phyloP scores from a whole-genome alignment of 92 coral and sea anemone species.

The Chrysogorgia sp. region DNA sequence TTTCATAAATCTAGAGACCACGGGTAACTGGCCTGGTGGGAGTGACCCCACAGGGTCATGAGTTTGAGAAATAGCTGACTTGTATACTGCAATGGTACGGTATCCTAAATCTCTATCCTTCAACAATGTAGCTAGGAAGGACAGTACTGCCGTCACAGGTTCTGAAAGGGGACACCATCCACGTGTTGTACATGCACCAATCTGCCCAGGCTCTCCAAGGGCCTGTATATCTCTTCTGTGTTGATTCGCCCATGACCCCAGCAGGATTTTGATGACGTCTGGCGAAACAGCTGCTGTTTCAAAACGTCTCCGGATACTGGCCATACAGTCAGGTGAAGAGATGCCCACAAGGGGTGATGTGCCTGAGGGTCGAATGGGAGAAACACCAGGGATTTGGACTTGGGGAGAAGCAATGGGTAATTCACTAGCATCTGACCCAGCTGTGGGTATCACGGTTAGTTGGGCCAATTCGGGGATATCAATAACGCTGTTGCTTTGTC shows the following conservation, averaged over 20 bases:
- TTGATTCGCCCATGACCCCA: conserved; percentile 42
- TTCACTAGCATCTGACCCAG: conserved; percentile 45
- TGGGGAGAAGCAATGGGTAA: conserved; percentile 49
- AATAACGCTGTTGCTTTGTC: conserved; percentile 59
- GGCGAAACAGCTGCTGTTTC: conserved; percentile 42
- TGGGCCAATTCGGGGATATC: conserved; percentile 55
- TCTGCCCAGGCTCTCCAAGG: conserved; percentile 58
- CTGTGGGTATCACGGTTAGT: conserved; percentile 59
- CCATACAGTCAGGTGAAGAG: conserved; percentile 65
- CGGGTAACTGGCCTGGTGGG: conserved; percentile 31
- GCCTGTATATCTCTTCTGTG: conserved; percentile 41
- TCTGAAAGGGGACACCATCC: conserved; percentile 51
- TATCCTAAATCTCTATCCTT: conserved; percentile 24
- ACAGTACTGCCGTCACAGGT: conserved; percentile 40
- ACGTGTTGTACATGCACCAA: conserved; percentile 49
- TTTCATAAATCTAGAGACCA: conserved; percentile 45
- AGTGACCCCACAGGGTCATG: conserved; percentile 38
- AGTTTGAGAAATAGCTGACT: conserved; percentile 52
- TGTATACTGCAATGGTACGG: conserved; percentile 41
- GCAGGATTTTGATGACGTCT: conserved; percentile 37
- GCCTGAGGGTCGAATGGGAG: conserved; percentile 56
- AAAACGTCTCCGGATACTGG: conserved; percentile 50
- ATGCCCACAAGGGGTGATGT: conserved; percentile 55
- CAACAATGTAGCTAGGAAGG: conserved; percentile 31
- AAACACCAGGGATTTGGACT: conserved; percentile 38